phyloP scores from a whole-genome alignment of 2,888 invertebrate species.

The Hyalella azteca region DNA sequence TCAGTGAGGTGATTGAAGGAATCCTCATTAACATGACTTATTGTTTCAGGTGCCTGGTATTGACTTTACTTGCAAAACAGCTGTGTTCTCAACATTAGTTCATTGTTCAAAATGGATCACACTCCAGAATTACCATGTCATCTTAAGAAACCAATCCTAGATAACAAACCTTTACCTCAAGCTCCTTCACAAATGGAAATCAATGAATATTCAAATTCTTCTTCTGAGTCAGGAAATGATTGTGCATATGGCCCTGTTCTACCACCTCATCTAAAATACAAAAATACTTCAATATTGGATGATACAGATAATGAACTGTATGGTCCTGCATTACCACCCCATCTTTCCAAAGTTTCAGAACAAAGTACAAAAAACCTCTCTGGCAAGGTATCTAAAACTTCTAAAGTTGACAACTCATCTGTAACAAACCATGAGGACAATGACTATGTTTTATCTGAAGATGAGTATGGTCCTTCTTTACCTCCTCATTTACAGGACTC shows the following conservation, averaged over 20 bases:
- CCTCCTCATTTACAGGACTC: conserved; percentile 32
- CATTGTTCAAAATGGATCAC: background rate
- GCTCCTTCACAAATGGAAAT: background rate
- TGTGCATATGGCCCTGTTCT: conserved; percentile 11
- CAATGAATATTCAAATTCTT: background rate
- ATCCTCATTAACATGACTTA: too few relatives aligned
- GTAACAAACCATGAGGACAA: background rate
- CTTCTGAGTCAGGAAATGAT: background rate
- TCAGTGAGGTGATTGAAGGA: too few relatives aligned
- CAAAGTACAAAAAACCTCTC: background rate
- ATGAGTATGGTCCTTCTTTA: conserved; percentile 41
- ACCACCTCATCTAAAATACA: conserved; percentile 16
- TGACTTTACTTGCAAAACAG: too few relatives aligned
- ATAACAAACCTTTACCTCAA: background rate
- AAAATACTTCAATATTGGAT: background rate
- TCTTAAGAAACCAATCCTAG: background rate
- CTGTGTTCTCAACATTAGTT: too few relatives aligned
- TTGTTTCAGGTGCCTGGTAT: too few relatives aligned
- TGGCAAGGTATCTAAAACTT: background rate
- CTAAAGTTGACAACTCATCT: background rate
- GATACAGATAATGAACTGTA: background rate
- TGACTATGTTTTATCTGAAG: background rate
- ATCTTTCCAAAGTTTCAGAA: background rate
- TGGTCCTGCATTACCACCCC: background rate
- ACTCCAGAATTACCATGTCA: background rate